Evolutionary conservation across 2,888 invertebrate genomes (phyloP).

Genomic region (Aphelenchoides bicaudatus): DNA sequence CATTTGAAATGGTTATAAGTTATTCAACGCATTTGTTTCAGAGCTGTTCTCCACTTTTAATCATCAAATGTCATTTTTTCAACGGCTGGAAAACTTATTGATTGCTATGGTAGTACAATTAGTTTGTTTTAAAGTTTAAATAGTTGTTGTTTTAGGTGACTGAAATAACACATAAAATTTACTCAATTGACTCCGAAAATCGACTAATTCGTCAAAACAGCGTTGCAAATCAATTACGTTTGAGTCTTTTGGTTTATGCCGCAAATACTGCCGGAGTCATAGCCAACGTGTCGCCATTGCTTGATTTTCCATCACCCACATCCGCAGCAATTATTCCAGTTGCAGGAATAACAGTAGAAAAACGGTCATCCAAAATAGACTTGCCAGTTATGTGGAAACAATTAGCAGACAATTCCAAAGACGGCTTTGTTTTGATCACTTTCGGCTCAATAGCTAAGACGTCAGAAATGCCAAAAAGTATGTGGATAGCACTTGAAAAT

Average conservation of each 20-base stretch:
- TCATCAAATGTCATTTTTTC: slow-evolving; percentile 38
- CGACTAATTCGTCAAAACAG: slow-evolving; percentile 1
- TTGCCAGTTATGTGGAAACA: slow-evolving; percentile 36
- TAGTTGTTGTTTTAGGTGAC: slow-evolving; percentile 23
- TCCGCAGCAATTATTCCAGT: slow-evolving; percentile 39
- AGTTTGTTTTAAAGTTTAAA: background rate
- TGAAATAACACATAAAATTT: slow-evolving; percentile 26
- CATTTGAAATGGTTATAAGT: background rate
- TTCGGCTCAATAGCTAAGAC: slow-evolving; percentile 55
- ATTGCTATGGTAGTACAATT: slow-evolving; percentile 22
- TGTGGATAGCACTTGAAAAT: slow-evolving; percentile 32
- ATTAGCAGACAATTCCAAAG: slow-evolving; percentile 32
- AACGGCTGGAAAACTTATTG: slow-evolving; percentile 32
- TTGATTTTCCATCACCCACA: slow-evolving; percentile 46
- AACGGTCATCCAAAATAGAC: background rate
- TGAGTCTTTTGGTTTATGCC: slow-evolving; percentile 28
- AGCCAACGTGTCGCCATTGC: slow-evolving; percentile 44
- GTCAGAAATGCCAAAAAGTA: slow-evolving; percentile 40
- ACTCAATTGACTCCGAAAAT: slow-evolving; percentile 18
- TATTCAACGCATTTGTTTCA: slow-evolving; percentile 24
- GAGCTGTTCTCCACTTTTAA: slow-evolving; percentile 50
- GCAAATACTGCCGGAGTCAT: slow-evolving; percentile 34
- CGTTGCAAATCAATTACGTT: slow-evolving; percentile 6
- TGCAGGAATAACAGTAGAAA: slow-evolving; percentile 42
- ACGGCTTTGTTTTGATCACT: slow-evolving; percentile 43